Evolutionary conservation across 2,113 vertebrate genomes (phyloP).

Genomic region (Empidonax alnorum): DNA sequence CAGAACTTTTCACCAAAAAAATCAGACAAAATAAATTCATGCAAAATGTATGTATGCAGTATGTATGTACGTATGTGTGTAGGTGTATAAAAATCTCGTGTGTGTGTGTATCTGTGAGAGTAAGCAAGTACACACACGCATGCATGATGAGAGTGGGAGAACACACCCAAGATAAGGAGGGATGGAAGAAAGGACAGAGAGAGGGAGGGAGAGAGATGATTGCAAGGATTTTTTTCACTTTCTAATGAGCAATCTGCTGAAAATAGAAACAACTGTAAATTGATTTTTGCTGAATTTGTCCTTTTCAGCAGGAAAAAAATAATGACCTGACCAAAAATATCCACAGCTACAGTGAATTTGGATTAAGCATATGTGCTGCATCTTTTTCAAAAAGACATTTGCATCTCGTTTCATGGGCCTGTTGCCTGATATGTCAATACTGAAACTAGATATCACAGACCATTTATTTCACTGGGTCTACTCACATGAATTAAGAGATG

Average conservation of each 20-base stretch:
- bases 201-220: neutral
- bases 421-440: slow-evolving; percentile 4
- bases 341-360: neutral
- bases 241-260: slow-evolving; percentile 14
- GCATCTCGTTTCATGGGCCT: neutral
- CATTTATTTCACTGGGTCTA: slow-evolving; percentile 46
- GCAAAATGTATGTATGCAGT: neutral
- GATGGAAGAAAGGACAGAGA: no score
- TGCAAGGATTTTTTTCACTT: neutral
- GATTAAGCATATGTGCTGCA: neutral
- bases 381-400: slow-evolving; percentile 31
- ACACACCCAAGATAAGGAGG: neutral
- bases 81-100: neutral
- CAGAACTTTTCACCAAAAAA: neutral
- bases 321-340: slow-evolving; percentile 11
- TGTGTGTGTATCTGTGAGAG: neutral
- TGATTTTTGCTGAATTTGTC: slow-evolving; percentile 27
- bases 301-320: neutral
- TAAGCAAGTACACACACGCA: accelerated
- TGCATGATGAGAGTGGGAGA: neutral
- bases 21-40: neutral
- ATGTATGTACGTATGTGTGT: neutral
- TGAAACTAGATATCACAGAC: slow-evolving; percentile 45
- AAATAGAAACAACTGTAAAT: slow-evolving; percentile 45
- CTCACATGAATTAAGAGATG: slow-evolving; percentile 53